Percentiles rank a stretch among this genome's conserved stretches.
phyloP scores from a whole-genome alignment of 2,113 vertebrate genomes.

The Saguinus imperator region DNA sequence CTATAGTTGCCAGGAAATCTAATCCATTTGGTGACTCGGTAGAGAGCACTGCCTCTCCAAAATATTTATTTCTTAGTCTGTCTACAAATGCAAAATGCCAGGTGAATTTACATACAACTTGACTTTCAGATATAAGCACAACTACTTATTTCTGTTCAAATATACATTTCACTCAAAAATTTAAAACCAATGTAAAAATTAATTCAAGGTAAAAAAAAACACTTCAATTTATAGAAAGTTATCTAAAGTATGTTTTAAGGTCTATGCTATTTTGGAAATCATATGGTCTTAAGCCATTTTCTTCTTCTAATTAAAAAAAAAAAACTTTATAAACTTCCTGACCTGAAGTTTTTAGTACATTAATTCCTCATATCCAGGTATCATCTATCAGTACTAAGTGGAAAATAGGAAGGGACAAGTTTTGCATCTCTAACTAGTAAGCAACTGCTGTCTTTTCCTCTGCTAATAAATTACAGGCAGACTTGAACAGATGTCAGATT shows the following conservation, averaged over 20 bases:
- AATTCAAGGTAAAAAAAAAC: slow-evolving; percentile 11
- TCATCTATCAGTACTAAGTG: slow-evolving; percentile 54
- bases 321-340: not conserved
- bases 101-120: not conserved
- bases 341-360: slow-evolving; percentile 59
- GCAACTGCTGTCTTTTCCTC: slow-evolving; percentile 81
- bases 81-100: slow-evolving; percentile 21
- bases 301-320: slow-evolving; percentile 47
- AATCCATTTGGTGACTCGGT: not conserved
- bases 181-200: slow-evolving; percentile 16
- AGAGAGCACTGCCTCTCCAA: not conserved
- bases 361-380: slow-evolving; percentile 54
- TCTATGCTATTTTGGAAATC: slow-evolving; percentile 57
- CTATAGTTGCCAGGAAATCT: not conserved
- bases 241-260: not conserved
- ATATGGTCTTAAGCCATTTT: slow-evolving; percentile 61
- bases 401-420: slow-evolving; percentile 59
- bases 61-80: slow-evolving; percentile 27
- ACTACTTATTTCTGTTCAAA: slow-evolving; percentile 33
- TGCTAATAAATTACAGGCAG: slow-evolving; percentile 84
- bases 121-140: not conserved
- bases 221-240: not conserved
- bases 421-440: slow-evolving; percentile 66
- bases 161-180: slow-evolving; percentile 33
- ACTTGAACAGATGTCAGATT: slow-evolving; percentile 86